These are phyloP conservation scores for Todus mexicanus DNA, from an alignment of 2,797 vertebrate genomes.

Conservation along the genomic window DNA sequence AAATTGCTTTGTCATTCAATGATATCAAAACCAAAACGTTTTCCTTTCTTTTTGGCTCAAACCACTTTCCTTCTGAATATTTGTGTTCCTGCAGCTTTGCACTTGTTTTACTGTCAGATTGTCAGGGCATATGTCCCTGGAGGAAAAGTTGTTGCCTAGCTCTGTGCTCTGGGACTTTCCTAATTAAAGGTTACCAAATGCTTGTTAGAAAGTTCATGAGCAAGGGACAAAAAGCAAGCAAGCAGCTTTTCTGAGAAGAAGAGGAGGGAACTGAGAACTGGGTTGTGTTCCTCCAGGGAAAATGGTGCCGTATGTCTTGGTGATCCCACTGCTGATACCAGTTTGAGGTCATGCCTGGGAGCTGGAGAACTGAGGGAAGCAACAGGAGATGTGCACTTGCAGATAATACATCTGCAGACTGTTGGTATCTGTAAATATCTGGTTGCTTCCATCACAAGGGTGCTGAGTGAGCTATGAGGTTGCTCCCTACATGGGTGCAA, in stretches of 20 bases:
- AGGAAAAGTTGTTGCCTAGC: neutral
- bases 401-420: neutral
- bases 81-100: neutral
- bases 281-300: neutral
- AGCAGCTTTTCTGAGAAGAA: neutral
- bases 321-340: fast-evolving
- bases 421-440: neutral
- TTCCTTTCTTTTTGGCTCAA: neutral
- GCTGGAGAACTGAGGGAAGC: neutral
- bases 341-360: neutral
- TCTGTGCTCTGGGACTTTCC: neutral
- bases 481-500: neutral
- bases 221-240: neutral
- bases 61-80: neutral
- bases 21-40: neutral
- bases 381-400: neutral
- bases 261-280: neutral
- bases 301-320: fast-evolving
- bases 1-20: neutral
- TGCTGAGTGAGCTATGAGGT: neutral
- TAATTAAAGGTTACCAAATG: neutral
- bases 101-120: neutral
- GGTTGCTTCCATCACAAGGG: too few species aligned
- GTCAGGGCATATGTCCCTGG: neutral
- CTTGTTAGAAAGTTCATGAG: neutral